Evolutionary conservation across 2,797 vertebrate genomes (phyloP), one percentile per base, ranked within the genome.

Genomic region (Sebastes matsubarae): DNA sequence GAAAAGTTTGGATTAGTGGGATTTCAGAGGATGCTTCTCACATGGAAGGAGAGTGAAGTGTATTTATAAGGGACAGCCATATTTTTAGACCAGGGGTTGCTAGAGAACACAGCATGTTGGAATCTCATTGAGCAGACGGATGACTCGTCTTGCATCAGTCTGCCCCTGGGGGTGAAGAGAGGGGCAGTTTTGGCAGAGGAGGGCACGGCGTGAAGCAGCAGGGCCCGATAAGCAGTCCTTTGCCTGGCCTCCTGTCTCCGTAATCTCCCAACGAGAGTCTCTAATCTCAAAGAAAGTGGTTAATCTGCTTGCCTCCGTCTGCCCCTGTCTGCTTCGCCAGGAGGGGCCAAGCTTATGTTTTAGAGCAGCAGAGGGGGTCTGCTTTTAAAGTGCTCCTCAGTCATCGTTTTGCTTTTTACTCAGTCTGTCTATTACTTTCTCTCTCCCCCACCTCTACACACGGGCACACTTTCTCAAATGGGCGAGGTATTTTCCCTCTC

Each of bases 261-360:
- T 93, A 91, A 93, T 93, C 93, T 92, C 82, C 76, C 83, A 88
- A 87, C 63, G 72, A 88, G 88, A 86, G 88, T 81, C 68, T 91
- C 78, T 94, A 92, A 94, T 93, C 91, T 92, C 74, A 81, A 85
- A 91, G 80, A 92, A 90, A 92, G 87, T 90, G 80, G 77, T 91
- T 92, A 89, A 93, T 94, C 90, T 94, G 81, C 79, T 83, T 42
- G 83, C 67, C 77, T 86, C 80, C 59, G 68, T 91, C 86, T 91
- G 88, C 72, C 81, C 61, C 65, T 38, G 78, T 82, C 80, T 80
- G 81, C 85, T 78, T 78, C 5, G n/a, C 77, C 71, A 87, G 50
- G 76, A 88, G 80, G 77, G 91, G 87, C 84, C 79, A 64, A 50
- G 57, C 6, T 83, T 81, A 59, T 79, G 72, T 79, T 77, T 70